Conservation (phyloP, 2,888 invertebrate genomes). For the Drosophila neonasuta region DNA sequence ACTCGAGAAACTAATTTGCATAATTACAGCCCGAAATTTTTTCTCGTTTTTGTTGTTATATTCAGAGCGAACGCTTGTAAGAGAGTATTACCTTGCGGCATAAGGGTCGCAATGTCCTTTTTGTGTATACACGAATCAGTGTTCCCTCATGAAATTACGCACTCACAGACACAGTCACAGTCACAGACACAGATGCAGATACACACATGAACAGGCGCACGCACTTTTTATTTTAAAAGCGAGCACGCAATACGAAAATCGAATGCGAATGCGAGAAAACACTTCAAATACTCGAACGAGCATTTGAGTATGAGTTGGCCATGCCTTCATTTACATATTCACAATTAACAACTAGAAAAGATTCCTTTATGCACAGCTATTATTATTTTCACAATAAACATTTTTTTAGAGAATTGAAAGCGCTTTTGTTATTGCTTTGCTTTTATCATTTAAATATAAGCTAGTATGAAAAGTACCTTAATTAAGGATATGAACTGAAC, state of each 20-base stretch:
- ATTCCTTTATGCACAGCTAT: constrained; percentile 8
- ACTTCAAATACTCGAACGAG: constrained; percentile 7
- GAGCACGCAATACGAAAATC: constrained; percentile 15
- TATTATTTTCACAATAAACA: constrained; percentile 23
- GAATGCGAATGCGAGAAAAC: constrained; percentile 13
- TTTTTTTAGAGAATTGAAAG: constrained; percentile 28
- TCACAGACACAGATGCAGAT: constrained; percentile 25
- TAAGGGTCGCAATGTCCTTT: constrained; percentile 75
- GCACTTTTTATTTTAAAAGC: constrained; percentile 53
- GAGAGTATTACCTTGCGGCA: constrained; percentile 28
- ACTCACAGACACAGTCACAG: constrained; percentile 19
- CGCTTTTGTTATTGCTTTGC: constrained; percentile 16
- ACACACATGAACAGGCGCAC: constrained; percentile 46
- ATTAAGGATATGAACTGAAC: neutral
- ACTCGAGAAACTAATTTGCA: constrained; percentile 70
- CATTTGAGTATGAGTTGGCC: constrained; percentile 12
- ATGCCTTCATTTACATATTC: constrained; percentile 41
- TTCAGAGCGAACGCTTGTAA: constrained; percentile 30
- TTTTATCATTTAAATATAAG: neutral
- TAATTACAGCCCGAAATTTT: constrained; percentile 76
- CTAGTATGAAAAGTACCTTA: neutral
- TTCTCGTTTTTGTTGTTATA: constrained; percentile 19
- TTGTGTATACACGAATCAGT: constrained; percentile 48
- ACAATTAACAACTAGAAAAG: constrained; percentile 44
- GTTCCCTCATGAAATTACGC: constrained; percentile 13